A percentile compares a stretch with the other conserved stretches of the same genome.
Evolutionary conservation across 2,797 vertebrate genomes (phyloP).

Genomic region (Etheostoma nigrum): DNA sequence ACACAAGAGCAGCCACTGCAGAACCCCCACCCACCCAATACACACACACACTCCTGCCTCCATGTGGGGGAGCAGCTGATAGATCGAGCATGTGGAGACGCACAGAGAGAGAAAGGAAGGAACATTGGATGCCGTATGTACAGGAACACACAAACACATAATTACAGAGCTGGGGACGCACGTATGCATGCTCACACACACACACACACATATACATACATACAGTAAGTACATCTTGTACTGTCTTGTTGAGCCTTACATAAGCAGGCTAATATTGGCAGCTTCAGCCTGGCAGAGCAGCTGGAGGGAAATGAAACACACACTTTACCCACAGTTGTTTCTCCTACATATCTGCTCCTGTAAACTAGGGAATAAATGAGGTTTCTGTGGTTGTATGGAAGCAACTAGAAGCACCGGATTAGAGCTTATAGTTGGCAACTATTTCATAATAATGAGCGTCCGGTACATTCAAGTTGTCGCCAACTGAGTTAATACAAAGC

Average conservation of each 20-base stretch:
- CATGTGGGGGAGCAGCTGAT: conserved; percentile 61
- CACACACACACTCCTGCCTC: background rate
- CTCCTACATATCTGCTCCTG: background rate
- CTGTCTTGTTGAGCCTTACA: conserved; percentile 52
- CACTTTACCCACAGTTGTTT: background rate
- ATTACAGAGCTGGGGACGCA: conserved; percentile 33
- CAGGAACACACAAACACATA: conserved; percentile 40
- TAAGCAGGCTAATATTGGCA: conserved; percentile 16
- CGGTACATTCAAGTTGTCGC: too few species aligned
- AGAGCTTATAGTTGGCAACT: background rate
- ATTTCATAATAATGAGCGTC: too few species aligned
- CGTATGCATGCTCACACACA: conserved; percentile 25
- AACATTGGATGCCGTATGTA: conserved; percentile 45
- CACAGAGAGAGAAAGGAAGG: conserved; percentile 7
- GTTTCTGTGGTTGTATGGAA: background rate
- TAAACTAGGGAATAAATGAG: background rate
- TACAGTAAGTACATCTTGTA: conserved; percentile 41
- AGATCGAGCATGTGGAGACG: conserved; percentile 47
- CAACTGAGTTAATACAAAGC: too few species aligned
- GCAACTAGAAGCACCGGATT: background rate
- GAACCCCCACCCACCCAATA: background rate
- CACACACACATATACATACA: conserved; percentile 17
- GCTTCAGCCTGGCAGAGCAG: conserved; percentile 35
- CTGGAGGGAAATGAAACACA: conserved; percentile 40
- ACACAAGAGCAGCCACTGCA: conserved; percentile 53